A percentile compares a stretch with the other conserved stretches of the same genome.
Evolutionary conservation across 2,113 vertebrate species (phyloP).

Genomic region (Nibea coibor): DNA sequence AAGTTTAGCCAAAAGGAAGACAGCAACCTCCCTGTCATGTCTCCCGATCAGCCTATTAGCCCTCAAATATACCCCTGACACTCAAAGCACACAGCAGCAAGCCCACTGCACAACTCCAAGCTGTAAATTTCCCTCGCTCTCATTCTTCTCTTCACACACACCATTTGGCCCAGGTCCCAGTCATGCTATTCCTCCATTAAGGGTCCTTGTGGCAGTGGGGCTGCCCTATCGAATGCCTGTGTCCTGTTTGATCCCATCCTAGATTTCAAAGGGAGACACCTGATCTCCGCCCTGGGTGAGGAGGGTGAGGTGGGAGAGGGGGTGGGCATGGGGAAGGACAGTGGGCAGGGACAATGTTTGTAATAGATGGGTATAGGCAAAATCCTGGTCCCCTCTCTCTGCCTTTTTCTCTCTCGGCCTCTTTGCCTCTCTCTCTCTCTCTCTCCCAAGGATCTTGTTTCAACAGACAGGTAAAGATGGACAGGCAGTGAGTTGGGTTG

Average conservation of each 20-base stretch:
- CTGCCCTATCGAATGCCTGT: slow-evolving; percentile 67
- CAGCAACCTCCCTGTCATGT: slow-evolving; percentile 6
- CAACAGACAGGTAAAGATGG: slow-evolving; percentile 56
- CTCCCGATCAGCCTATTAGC: slow-evolving; percentile 30
- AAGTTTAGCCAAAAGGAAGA: neutral
- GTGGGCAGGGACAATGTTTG: slow-evolving; percentile 53
- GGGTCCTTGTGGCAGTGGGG: slow-evolving; percentile 63
- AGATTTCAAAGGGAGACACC: slow-evolving; percentile 82
- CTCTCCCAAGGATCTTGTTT: slow-evolving; percentile 54
- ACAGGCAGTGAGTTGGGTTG: slow-evolving; percentile 37
- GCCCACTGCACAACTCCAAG: neutral
- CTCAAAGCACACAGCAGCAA: slow-evolving; percentile 26
- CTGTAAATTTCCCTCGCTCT: slow-evolving; percentile 27
- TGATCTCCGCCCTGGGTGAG: slow-evolving; percentile 65
- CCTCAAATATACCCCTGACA: slow-evolving; percentile 14
- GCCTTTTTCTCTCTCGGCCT: slow-evolving; percentile 7
- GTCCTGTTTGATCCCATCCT: slow-evolving; percentile 79
- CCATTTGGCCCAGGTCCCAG: slow-evolving; percentile 49
- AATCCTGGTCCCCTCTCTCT: slow-evolving; percentile 35
- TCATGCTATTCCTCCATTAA: slow-evolving; percentile 59
- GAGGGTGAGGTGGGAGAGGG: slow-evolving; percentile 48
- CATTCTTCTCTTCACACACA: slow-evolving; percentile 29
- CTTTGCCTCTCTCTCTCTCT: slow-evolving; percentile 1
- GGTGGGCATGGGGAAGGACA: slow-evolving; percentile 45
- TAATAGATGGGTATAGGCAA: slow-evolving; percentile 52